A percentile compares a stretch with the other conserved stretches of the same genome.
phyloP scores from a whole-genome alignment of 92 coral and sea anemone species.

The Heliopora coerulea region DNA sequence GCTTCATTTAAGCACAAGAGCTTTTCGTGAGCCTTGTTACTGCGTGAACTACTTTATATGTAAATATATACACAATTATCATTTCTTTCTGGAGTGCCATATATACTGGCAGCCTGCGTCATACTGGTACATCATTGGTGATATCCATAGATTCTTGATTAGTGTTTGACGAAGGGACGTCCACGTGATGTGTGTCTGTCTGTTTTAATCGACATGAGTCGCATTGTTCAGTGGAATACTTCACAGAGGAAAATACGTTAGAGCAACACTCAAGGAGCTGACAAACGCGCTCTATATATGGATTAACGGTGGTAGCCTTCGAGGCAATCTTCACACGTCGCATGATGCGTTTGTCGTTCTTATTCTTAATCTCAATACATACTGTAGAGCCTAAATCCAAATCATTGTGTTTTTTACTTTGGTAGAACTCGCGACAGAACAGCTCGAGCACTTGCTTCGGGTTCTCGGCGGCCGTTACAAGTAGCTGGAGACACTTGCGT shows the following conservation, averaged over 20 bases:
- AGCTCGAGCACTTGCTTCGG: conserved; percentile 95
- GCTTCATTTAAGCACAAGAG: too few species aligned
- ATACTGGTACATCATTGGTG: neutral
- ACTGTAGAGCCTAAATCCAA: conserved; percentile 95
- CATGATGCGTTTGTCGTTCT: conserved; percentile 96
- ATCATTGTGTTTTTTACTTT: conserved; percentile 95
- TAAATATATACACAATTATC: neutral
- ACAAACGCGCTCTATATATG: conserved; percentile 89
- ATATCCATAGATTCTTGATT: neutral
- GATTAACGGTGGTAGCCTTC: conserved; percentile 82
- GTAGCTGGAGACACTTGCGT: conserved; percentile 92
- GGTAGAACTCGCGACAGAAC: conserved; percentile 96
- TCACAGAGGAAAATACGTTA: conserved; percentile 73
- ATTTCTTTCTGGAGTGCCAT: neutral
- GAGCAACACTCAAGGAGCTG: conserved; percentile 91
- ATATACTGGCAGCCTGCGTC: neutral
- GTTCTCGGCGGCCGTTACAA: conserved; percentile 80
- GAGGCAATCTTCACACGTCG: conserved; percentile 90
- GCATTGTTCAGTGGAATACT: conserved; percentile 62
- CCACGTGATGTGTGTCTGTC: conserved; percentile 9
- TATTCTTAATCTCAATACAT: conserved; percentile 95
- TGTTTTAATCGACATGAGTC: conserved; percentile 32
- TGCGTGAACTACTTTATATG: neutral
- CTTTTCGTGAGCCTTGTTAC: neutral
- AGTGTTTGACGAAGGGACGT: conserved; percentile 6